A percentile compares a stretch with the other conserved stretches of the same genome.
phyloP scores from a whole-genome alignment of 30 jellyfish, hydroid and myxozoan genomes.

The Rhopilema esculentum region DNA sequence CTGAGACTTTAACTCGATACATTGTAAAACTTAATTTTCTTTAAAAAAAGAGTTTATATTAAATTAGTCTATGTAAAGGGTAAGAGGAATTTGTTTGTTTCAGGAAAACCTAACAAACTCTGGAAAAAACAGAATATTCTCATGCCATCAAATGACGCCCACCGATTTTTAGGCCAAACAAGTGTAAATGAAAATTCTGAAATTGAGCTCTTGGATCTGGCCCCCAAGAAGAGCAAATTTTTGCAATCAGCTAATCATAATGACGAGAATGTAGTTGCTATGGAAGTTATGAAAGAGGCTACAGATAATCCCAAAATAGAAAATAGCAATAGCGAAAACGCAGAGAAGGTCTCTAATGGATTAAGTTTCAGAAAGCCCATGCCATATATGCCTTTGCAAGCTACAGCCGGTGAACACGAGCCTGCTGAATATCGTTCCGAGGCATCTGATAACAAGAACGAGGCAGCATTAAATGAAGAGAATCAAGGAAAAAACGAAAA shows the following conservation, averaged over 20 bases:
- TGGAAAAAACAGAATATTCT: slow-evolving; percentile 27
- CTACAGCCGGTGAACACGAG: slow-evolving; percentile 19
- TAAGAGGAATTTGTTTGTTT: slow-evolving; percentile 23
- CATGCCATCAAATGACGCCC: slow-evolving; percentile 54
- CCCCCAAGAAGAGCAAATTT: slow-evolving; percentile 8
- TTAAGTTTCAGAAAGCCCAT: slow-evolving; percentile 21
- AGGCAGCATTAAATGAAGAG: background rate
- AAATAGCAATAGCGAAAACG: slow-evolving; percentile 13
- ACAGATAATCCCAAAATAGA: background rate
- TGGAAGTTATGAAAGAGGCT: slow-evolving; percentile 52
- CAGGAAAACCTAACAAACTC: slow-evolving; percentile 17
- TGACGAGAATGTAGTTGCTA: slow-evolving; percentile 39
- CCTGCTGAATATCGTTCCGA: slow-evolving; percentile 34
- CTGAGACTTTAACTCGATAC: too few relatives aligned
- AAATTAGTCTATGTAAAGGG: background rate
- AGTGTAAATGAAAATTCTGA: slow-evolving; percentile 30
- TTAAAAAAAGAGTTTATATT: too few relatives aligned
- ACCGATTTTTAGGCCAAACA: slow-evolving; percentile 37
- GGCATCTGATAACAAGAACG: background rate
- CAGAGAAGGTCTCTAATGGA: slow-evolving; percentile 1
- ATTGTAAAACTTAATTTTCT: too few relatives aligned
- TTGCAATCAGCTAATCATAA: background rate
- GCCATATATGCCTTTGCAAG: slow-evolving; percentile 20
- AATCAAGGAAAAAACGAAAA: background rate
- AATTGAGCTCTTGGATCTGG: slow-evolving; percentile 10